Conservation (phyloP, 2,888 invertebrate species). For the Hirudinaria manillensis region DNA sequence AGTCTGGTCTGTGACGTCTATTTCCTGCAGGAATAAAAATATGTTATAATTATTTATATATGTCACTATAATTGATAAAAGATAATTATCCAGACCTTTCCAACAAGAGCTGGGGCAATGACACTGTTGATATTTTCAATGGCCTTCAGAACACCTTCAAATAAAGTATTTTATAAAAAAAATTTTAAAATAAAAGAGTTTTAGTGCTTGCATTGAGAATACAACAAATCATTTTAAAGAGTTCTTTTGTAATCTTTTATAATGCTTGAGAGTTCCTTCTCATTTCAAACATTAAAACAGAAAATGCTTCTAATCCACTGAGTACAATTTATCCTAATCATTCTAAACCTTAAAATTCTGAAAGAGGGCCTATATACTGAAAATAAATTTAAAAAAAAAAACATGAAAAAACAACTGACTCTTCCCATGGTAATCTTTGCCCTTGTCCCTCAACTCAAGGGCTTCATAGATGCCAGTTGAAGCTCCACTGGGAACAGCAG, state of each 20-base stretch:
- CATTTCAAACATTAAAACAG: not conserved
- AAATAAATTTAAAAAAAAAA: not conserved
- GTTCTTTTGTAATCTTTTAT: no score
- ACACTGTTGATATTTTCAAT: slow-evolving; percentile 78
- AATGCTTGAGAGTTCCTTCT: no score
- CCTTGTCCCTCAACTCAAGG: slow-evolving; percentile 85
- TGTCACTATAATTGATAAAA: not conserved
- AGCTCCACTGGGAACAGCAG: slow-evolving; percentile 95
- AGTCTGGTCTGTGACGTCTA: slow-evolving; percentile 83
- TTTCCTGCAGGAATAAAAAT: slow-evolving; percentile 50
- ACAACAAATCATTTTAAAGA: no score
- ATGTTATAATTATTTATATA: not conserved
- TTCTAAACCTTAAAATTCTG: no score
- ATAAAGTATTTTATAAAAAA: not conserved
- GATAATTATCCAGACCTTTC: slow-evolving; percentile 47
- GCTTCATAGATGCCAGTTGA: slow-evolving; percentile 97
- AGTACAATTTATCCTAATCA: no score
- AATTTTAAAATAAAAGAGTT: not conserved
- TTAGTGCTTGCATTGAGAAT: no score
- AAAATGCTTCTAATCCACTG: no score
- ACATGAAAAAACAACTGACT: slow-evolving; percentile 50
- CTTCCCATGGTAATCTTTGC: slow-evolving; percentile 85
- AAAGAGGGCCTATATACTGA: no score
- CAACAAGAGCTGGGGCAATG: slow-evolving; percentile 58
- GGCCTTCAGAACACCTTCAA: slow-evolving; percentile 74